Evolutionary conservation across 1,140 invertebrate genomes (phyloP), one percentile per base, ranked within the genome.

Genomic region (Cardiocondyla obscurior): DNA sequence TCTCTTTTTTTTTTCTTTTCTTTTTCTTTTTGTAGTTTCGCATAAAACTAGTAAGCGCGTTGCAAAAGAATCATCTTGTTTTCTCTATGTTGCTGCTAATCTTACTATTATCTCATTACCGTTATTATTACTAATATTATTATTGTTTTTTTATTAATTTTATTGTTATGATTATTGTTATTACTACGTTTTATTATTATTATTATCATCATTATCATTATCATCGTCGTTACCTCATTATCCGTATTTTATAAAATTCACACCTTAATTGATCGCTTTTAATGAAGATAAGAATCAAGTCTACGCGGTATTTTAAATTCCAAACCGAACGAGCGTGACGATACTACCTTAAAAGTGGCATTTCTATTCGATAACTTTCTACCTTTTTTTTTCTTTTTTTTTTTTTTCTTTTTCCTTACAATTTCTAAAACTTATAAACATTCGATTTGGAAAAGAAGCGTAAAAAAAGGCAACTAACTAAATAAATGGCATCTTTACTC

Each of bases 241-340:
- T 83, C 19, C 57, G n/a, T n/a, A n/a, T 58, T 85, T 28, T 85
- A 86, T 73, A 79, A 87, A 86, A 86, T 74, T 19, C 64, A 70
- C 58, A 85, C 62, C 28, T 55, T 42, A 76, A 86, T 83, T 83
- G 73, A 67, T 67, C 36, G n/a, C 46, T 86, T 83, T 46, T 67
- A 67, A 46, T 83, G 14, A 30, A 83, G 70, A 79, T 49, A 51
- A 83, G 65, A 64, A 69, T 58, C 42, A 62, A 79, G 39, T 60
- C 51, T 58, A 62, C 55, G 8, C 60, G 67, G 33, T 16, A 33
- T 69, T 16, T 19, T 65, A 22, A 58, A 64, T 55, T n/a, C 60
- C 10, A 77, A 87, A 77, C 12, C 10, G 42, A 87, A 82, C 39
- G 53, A 72, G 33, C 76, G 28, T 39, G 44, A 0, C 14, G 30